Conservation (phyloP, 2,888 invertebrate species). For the Dascillus cervinus region DNA sequence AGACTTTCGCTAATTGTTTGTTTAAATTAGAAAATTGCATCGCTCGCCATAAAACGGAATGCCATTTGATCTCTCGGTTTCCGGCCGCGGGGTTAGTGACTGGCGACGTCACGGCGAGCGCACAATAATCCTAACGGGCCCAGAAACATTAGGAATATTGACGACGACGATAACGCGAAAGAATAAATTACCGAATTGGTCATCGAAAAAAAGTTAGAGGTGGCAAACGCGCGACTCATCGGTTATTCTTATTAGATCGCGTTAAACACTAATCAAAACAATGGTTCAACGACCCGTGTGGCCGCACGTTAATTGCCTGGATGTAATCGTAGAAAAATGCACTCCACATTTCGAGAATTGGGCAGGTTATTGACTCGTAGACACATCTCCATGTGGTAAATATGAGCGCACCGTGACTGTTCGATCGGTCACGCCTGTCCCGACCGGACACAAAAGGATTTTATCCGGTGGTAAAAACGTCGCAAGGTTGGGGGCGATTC, state of each 20-base stretch:
- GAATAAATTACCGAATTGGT: no score
- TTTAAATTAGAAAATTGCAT: slow-evolving; percentile 1
- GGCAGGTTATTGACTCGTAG: slow-evolving; percentile 1
- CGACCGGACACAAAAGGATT: no score
- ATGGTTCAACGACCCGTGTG: slow-evolving; percentile 6
- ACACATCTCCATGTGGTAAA: no score
- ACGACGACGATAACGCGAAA: no score
- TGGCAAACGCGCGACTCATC: neutral
- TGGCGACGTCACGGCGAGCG: slow-evolving; percentile 15
- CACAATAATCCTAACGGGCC: no score
- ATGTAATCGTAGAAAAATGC: slow-evolving; percentile 5
- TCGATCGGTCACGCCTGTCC: slow-evolving; percentile 5
- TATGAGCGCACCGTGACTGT: slow-evolving; percentile 5
- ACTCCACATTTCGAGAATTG: slow-evolving; percentile 1
- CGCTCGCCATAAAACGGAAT: neutral
- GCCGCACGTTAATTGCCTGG: slow-evolving; percentile 3
- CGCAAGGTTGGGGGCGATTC: no score
- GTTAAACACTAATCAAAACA: slow-evolving; percentile 1
- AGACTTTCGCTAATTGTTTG: neutral
- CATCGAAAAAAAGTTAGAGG: neutral
- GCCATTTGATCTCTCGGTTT: slow-evolving; percentile 7
- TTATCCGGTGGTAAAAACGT: no score
- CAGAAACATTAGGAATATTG: no score
- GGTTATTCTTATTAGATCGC: neutral
- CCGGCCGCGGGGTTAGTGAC: slow-evolving; percentile 21